Evolutionary conservation across 2,113 vertebrate genomes (phyloP).

Genomic region (Agelaius tricolor): DNA sequence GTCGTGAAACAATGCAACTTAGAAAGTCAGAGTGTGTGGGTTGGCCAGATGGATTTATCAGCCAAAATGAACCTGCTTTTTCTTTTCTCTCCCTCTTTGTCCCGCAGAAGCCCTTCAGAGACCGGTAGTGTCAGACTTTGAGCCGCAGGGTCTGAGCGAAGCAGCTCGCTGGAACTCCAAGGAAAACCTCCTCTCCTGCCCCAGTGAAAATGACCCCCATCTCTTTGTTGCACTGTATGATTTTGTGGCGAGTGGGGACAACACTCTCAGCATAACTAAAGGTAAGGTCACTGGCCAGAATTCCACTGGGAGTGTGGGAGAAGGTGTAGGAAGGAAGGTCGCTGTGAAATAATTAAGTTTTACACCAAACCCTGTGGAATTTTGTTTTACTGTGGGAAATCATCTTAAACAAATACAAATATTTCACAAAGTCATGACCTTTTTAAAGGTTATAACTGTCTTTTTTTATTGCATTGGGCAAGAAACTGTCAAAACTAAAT

Average conservation of each 20-base stretch:
- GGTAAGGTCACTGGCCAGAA: conserved; percentile 72
- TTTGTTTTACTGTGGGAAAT: not conserved
- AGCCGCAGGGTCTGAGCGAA: conserved; percentile 91
- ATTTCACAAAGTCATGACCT: not conserved
- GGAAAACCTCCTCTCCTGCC: conserved; percentile 94
- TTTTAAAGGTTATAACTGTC: not conserved
- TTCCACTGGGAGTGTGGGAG: not conserved
- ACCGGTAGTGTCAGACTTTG: conserved; percentile 87
- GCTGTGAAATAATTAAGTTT: not conserved
- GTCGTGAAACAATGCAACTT: not conserved
- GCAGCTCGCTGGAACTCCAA: conserved; percentile 99
- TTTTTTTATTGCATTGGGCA: not conserved
- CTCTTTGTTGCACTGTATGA: conserved; percentile 99
- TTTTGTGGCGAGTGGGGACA: conserved; percentile 97
- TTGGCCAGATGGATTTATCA: conserved; percentile 7
- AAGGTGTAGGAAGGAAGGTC: not conserved
- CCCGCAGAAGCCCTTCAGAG: conserved; percentile 92
- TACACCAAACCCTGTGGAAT: not conserved
- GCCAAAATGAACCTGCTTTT: conserved; percentile 4
- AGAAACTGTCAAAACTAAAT: not conserved
- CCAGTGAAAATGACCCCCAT: conserved; percentile 97
- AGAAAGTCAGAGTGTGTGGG: not conserved
- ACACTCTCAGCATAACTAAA: conserved; percentile 99
- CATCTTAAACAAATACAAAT: not conserved
- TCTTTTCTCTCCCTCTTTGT: not conserved